Evolutionary conservation across 2,888 invertebrate species (phyloP).

Genomic region (Pterostichus niger): DNA sequence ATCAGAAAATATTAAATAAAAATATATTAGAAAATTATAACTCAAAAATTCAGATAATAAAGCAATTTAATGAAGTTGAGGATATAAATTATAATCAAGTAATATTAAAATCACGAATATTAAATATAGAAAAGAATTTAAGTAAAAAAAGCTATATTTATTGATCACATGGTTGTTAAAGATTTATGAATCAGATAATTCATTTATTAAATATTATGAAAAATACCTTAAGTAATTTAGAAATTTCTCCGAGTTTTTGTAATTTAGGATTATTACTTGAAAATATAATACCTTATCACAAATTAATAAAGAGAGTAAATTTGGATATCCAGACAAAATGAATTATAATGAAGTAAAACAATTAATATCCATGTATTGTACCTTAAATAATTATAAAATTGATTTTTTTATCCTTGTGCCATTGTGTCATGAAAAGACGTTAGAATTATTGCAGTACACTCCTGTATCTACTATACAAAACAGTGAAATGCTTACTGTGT

Average conservation of each 20-base stretch:
- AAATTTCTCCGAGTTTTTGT: not conserved
- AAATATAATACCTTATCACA: too few relatives aligned
- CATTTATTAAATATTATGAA: not conserved
- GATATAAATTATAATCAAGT: too few relatives aligned
- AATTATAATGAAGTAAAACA: not conserved
- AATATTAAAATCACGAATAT: too few relatives aligned
- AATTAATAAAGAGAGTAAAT: not conserved
- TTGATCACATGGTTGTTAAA: not conserved
- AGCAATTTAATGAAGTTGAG: constrained; percentile 11
- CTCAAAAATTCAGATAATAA: constrained; percentile 1
- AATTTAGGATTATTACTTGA: too few relatives aligned
- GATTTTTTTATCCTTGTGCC: not conserved
- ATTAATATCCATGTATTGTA: not conserved
- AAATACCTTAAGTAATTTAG: not conserved
- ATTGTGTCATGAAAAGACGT: too few relatives aligned
- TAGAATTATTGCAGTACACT: constrained; percentile 35
- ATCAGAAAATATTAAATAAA: constrained; percentile 23
- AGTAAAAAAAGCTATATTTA: not conserved
- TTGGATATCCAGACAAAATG: not conserved
- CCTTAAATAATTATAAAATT: not conserved
- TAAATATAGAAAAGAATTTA: too few relatives aligned
- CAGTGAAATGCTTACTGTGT: not conserved
- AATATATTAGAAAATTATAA: constrained; percentile 33
- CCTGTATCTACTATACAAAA: constrained; percentile 11
- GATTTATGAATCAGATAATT: constrained; percentile 5